Evolutionary conservation across 2,888 invertebrate species (phyloP).

Genomic region (Amphipoea oculea): DNA sequence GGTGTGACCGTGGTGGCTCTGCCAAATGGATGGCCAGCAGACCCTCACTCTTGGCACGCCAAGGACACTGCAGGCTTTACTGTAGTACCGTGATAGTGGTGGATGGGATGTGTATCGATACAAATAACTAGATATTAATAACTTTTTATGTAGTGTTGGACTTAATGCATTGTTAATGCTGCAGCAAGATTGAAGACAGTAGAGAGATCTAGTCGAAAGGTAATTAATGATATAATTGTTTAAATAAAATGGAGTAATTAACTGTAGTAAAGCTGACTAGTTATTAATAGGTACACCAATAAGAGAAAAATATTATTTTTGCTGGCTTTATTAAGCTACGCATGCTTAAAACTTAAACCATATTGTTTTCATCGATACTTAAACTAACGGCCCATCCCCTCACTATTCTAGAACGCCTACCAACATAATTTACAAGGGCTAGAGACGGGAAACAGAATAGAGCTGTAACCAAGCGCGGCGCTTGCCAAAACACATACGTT

Average conservation of each 20-base stretch:
- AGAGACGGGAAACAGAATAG: constrained; percentile 62
- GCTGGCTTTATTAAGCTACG: no score
- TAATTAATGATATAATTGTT: not conserved
- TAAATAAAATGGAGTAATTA: not conserved
- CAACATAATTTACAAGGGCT: constrained; percentile 70
- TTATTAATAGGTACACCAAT: no score
- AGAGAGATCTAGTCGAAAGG: not conserved
- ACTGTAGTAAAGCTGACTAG: not conserved
- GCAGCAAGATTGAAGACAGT: not conserved
- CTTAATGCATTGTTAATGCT: not conserved
- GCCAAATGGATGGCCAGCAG: constrained; percentile 39
- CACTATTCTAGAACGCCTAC: constrained; percentile 50
- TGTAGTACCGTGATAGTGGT: not conserved
- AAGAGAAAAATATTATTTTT: no score
- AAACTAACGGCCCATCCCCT: constrained; percentile 18
- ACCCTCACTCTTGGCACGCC: constrained; percentile 65
- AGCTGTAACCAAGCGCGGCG: constrained; percentile 62
- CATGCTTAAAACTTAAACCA: not conserved
- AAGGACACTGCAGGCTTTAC: constrained; percentile 54
- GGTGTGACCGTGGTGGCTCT: constrained; percentile 21
- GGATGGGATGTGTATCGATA: constrained; percentile 27
- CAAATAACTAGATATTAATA: not conserved
- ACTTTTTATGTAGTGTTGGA: not conserved
- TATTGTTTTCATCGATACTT: constrained; percentile 3
- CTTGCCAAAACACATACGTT: constrained; percentile 73